Evolutionary conservation across 2,113 vertebrate species (phyloP).

Genomic region (Thamnophis sirtalis): DNA sequence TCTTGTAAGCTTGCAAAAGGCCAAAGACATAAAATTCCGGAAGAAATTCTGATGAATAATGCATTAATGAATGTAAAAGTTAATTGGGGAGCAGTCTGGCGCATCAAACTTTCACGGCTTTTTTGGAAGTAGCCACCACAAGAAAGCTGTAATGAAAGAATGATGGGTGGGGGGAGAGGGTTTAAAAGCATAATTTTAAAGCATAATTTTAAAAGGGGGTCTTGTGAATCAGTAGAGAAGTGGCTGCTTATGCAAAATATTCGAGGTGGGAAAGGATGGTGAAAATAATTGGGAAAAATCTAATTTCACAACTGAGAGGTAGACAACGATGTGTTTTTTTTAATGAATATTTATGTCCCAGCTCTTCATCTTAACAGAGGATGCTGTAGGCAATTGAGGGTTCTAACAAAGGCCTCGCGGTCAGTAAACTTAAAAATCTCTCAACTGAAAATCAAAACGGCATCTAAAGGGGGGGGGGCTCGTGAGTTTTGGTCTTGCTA

Average conservation of each 20-base stretch:
- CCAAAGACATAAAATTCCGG: not conserved
- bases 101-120: not conserved
- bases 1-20: not conserved
- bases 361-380: not conserved
- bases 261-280: not conserved
- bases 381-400: not conserved
- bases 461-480: not conserved
- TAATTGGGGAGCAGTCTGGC: not conserved
- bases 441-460: not conserved
- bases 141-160: not conserved
- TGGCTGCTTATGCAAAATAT: not conserved
- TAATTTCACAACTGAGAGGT: not conserved
- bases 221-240: not conserved
- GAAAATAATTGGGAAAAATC: not conserved
- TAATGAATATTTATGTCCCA: not conserved
- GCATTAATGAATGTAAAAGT: not conserved
- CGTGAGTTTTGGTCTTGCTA: not conserved
- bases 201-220: no score
- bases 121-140: not conserved
- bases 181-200: not conserved
- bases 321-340: not conserved
- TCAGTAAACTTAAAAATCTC: not conserved
- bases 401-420: not conserved
- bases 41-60: not conserved
- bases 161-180: no score